Percentiles rank a stretch among this genome's conserved stretches.
Evolutionary conservation across 2,888 invertebrate species (phyloP).

Genomic region (Synanthedon vespiformis): DNA sequence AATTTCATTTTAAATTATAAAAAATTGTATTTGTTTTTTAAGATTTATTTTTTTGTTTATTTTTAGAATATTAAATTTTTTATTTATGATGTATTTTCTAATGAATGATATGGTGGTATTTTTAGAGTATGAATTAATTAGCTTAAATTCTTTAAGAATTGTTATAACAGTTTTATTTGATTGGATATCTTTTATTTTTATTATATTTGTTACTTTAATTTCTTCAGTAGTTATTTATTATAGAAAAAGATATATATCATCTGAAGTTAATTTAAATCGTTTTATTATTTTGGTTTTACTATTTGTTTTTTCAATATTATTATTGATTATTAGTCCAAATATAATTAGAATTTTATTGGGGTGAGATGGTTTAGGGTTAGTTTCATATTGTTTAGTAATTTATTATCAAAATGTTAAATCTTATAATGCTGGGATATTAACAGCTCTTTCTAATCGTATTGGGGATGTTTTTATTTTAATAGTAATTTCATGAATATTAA

Average conservation of each 20-base stretch:
- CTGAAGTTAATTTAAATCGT: conserved; percentile 69
- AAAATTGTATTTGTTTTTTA: conserved; percentile 64
- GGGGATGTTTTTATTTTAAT: conserved; percentile 78
- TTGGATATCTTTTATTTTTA: conserved; percentile 75
- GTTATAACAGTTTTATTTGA: conserved; percentile 71
- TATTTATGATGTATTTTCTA: conserved; percentile 55
- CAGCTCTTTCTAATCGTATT: conserved; percentile 78
- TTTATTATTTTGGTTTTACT: conserved; percentile 75
- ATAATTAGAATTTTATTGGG: conserved; percentile 78
- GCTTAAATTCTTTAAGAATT: conserved; percentile 56
- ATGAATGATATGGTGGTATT: conserved; percentile 51
- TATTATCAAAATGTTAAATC: conserved; percentile 78
- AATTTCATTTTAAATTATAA: conserved; percentile 62
- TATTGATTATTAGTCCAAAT: conserved; percentile 77
- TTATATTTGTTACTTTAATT: conserved; percentile 75
- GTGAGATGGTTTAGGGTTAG: conserved; percentile 79
- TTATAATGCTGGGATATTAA: conserved; percentile 78
- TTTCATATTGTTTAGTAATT: conserved; percentile 80
- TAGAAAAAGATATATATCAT: conserved; percentile 73
- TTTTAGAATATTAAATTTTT: conserved; percentile 46
- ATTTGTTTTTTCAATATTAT: conserved; percentile 76
- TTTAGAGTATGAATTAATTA: conserved; percentile 69
- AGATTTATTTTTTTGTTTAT: conserved; percentile 61
- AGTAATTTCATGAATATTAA: conserved; percentile 68
- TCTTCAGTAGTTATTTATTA: conserved; percentile 75